Conservation (phyloP, 1,140 invertebrate species). For the Schlechtendalia chinensis region DNA sequence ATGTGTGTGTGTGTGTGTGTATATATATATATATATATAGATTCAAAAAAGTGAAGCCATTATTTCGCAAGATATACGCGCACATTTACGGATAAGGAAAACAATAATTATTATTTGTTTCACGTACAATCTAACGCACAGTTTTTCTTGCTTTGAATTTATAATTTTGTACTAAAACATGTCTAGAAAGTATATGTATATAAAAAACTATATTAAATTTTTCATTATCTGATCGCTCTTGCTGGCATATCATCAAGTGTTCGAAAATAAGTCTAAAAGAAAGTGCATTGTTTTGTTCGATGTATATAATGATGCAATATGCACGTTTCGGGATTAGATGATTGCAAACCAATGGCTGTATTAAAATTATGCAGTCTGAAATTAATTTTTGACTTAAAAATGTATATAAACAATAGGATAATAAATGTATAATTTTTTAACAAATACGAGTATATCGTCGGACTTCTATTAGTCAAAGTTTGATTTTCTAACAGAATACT, state of each 20-base stretch:
- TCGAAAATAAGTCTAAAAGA: conserved; percentile 44
- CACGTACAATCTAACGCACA: not conserved
- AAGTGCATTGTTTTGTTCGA: conserved; percentile 38
- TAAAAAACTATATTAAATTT: not conserved
- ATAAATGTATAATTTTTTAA: not conserved
- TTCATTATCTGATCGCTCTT: conserved; percentile 19
- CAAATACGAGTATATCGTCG: not conserved
- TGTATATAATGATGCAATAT: not conserved
- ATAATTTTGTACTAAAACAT: conserved; percentile 32
- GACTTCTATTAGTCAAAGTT: not conserved
- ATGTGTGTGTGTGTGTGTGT: no score
- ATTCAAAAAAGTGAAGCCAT: not conserved
- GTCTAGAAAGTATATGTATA: conserved; percentile 30
- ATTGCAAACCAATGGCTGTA: not conserved
- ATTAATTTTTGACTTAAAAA: not conserved
- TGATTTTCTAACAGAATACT: no score
- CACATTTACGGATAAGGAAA: no score
- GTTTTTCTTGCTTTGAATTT: not conserved
- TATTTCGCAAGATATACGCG: no score
- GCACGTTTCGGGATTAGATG: not conserved
- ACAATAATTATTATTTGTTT: not conserved
- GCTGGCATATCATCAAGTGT: conserved; percentile 26
- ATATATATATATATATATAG: not conserved
- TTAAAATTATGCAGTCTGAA: not conserved
- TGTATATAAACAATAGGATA: not conserved